phyloP scores from a whole-genome alignment of 2,797 vertebrate species.

The Sorex maritimensis region DNA sequence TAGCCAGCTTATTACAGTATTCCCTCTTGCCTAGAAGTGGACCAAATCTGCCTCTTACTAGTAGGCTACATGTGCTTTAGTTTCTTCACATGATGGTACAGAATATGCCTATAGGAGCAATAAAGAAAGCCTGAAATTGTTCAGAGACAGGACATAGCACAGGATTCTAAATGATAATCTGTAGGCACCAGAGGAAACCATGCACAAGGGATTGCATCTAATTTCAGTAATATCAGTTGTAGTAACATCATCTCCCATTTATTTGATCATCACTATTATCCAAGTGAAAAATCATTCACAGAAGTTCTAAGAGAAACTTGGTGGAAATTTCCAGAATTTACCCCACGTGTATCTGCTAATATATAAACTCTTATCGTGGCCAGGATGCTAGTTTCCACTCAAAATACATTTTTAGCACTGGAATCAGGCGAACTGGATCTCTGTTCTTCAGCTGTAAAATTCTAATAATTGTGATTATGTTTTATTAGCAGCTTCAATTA shows the following conservation, averaged over 20 bases:
- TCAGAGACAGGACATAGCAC: neutral
- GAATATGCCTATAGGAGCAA: neutral
- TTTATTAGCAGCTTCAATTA: slow-evolving; percentile 14
- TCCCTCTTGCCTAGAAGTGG: neutral
- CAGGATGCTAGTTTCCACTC: neutral
- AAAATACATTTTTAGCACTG: slow-evolving; percentile 28
- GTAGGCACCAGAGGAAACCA: neutral
- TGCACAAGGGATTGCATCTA: neutral
- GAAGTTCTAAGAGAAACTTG: neutral
- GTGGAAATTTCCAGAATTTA: neutral
- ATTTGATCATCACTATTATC: slow-evolving; percentile 49
- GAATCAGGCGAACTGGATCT: neutral
- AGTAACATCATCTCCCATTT: neutral
- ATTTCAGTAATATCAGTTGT: neutral
- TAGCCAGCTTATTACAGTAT: neutral
- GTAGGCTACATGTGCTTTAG: neutral
- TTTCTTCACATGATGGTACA: neutral
- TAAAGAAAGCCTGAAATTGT: neutral
- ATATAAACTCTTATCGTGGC: neutral
- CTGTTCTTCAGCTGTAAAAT: neutral
- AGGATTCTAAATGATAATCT: neutral
- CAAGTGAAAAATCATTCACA: slow-evolving; percentile 30
- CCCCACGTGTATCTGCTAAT: too few relatives aligned
- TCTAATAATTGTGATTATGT: neutral
- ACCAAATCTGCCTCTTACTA: neutral